Percentiles rank a stretch among this genome's conserved stretches.
Evolutionary conservation across 1,140 invertebrate genomes (phyloP).

Genomic region (Acyrthosiphon pisum): DNA sequence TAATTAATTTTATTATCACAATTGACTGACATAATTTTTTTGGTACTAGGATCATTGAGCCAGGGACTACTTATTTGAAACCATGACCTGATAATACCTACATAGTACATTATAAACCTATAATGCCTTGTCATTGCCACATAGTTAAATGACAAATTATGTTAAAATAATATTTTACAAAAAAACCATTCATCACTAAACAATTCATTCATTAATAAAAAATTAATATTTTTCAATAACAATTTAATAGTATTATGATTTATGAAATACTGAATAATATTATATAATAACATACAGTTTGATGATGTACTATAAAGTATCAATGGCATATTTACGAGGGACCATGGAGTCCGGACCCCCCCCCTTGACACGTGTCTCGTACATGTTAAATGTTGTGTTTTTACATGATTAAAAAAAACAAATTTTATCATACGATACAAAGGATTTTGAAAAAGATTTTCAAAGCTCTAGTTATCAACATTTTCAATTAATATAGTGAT

Average conservation of each 20-base stretch:
- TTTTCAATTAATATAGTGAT: too few species aligned
- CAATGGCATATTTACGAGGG: background rate
- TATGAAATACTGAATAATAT: background rate
- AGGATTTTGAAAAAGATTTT: too few species aligned
- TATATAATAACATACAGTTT: background rate
- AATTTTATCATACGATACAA: too few species aligned
- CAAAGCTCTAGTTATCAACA: too few species aligned
- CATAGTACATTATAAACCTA: background rate
- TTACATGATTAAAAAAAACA: too few species aligned
- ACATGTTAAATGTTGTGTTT: too few species aligned
- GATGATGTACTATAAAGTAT: background rate
- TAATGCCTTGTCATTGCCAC: background rate
- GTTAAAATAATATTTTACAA: background rate
- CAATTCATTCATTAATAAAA: background rate
- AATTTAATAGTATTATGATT: background rate
- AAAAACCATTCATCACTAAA: background rate
- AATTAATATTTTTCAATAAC: background rate
- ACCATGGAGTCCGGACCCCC: too few species aligned
- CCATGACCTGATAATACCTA: conserved; percentile 31
- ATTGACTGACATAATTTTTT: background rate
- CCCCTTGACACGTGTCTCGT: too few species aligned
- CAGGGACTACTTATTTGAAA: background rate
- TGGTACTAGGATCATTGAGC: background rate
- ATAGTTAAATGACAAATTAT: background rate
- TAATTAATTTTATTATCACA: conserved; percentile 8